phyloP scores from a whole-genome alignment of 2,797 vertebrate species.

The Thunnus albacares region DNA sequence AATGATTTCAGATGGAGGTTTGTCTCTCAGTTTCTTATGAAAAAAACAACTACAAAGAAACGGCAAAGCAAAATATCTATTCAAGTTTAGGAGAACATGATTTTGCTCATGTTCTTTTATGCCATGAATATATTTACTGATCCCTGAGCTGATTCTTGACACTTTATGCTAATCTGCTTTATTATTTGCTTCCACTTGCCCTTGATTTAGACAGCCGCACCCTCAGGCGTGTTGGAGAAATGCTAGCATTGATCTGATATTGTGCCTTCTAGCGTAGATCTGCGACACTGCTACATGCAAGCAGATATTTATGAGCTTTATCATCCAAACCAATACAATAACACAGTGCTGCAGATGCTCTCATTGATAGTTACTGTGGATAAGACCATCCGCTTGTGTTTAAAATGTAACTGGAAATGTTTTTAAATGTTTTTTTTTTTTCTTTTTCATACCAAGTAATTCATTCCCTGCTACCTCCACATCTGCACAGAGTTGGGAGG shows the following conservation, averaged over 20 bases:
- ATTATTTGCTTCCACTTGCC: conserved; percentile 59
- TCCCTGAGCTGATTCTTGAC: conserved; percentile 33
- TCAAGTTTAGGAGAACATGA: background rate
- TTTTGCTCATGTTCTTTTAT: background rate
- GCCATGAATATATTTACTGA: conserved; percentile 2
- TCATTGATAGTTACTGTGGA: conserved; percentile 16
- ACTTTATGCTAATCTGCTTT: conserved; percentile 56
- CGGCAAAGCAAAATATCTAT: background rate
- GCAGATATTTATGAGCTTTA: conserved; percentile 29
- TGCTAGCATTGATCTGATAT: conserved; percentile 40
- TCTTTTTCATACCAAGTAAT: background rate
- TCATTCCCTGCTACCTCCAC: background rate
- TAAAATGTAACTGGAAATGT: background rate
- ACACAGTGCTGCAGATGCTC: conserved; percentile 17
- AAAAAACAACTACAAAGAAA: background rate
- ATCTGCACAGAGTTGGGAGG: background rate
- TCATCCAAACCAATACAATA: conserved; percentile 14
- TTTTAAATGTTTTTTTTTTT: background rate
- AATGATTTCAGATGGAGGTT: conserved; percentile 27
- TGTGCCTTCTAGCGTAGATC: conserved; percentile 21
- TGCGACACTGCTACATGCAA: conserved; percentile 15
- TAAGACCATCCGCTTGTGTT: conserved; percentile 6
- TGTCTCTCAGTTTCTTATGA: background rate
- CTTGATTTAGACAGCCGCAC: conserved; percentile 58
- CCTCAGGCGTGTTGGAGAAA: conserved; percentile 44